A percentile compares a stretch with the other conserved stretches of the same genome.
Evolutionary conservation across 2,113 vertebrate genomes (phyloP).

Genomic region (Circaetus gallicus): DNA sequence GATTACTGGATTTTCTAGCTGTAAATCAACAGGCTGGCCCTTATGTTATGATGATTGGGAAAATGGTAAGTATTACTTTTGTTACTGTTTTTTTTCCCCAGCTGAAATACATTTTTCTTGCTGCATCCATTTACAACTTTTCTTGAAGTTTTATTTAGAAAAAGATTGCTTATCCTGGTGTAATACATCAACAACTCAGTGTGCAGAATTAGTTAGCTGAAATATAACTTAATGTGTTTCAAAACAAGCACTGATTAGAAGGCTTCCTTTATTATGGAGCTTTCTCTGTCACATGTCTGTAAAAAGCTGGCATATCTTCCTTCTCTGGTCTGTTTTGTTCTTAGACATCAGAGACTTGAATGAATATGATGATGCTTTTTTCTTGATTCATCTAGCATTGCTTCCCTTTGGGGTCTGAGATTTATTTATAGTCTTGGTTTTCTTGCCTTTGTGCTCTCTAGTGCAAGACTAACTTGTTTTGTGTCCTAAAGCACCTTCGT

Average conservation of each 20-base stretch:
- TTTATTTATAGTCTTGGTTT: background rate
- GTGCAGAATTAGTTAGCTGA: background rate
- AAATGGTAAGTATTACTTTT: constrained; percentile 87
- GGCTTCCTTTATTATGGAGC: background rate
- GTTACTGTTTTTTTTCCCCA: background rate
- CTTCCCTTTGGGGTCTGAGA: background rate
- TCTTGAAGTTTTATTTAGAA: background rate
- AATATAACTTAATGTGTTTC: background rate
- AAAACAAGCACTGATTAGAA: background rate
- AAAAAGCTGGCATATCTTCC: background rate
- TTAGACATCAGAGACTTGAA: background rate
- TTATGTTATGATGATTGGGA: constrained; percentile 99
- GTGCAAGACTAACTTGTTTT: background rate
- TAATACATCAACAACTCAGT: background rate
- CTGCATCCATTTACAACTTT: background rate
- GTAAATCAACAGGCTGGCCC: constrained; percentile 98
- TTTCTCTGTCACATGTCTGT: background rate
- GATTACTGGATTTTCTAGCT: constrained; percentile 93
- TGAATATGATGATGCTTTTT: background rate
- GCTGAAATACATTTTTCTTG: background rate
- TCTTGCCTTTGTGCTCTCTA: background rate
- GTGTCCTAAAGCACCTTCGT: background rate
- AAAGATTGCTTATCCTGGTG: background rate
- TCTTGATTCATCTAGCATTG: background rate
- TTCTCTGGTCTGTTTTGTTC: background rate